Evolutionary conservation across 2,113 vertebrate species (phyloP).

Genomic region (Fulmarus glacialis): DNA sequence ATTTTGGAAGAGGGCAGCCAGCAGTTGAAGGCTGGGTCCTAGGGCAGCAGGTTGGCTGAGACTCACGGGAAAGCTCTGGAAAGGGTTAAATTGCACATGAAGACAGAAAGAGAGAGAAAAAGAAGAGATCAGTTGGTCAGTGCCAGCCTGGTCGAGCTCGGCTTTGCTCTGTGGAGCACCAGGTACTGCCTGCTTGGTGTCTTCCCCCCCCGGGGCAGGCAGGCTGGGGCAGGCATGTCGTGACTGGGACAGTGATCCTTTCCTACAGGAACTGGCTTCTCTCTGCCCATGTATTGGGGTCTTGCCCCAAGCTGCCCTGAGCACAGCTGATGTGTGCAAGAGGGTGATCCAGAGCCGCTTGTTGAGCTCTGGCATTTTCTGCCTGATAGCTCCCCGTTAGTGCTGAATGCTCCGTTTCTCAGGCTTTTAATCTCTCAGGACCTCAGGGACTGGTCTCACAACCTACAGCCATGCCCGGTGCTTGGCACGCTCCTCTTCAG

Average conservation of each 20-base stretch:
- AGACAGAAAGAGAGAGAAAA: background rate
- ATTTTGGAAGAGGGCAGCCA: conserved; percentile 38
- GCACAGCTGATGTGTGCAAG: background rate
- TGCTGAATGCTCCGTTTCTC: background rate
- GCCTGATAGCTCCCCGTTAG: background rate
- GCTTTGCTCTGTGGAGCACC: background rate
- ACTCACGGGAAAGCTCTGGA: conserved; percentile 23
- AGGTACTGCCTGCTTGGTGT: background rate
- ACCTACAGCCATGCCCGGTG: background rate
- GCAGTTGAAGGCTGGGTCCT: background rate
- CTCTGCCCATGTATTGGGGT: background rate
- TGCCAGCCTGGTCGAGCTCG: background rate
- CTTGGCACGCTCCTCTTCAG: rapidly evolving
- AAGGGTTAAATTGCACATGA: conserved; percentile 1
- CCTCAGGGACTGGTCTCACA: background rate
- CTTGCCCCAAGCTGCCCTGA: background rate
- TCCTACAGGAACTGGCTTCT: background rate
- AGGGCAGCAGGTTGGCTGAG: background rate
- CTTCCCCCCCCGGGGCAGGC: background rate
- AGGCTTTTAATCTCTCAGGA: background rate
- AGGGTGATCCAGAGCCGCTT: background rate
- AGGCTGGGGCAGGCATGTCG: background rate
- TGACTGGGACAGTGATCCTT: background rate
- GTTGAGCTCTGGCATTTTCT: rapidly evolving
- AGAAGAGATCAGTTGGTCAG: background rate